Conservation (phyloP, 2,797 vertebrate genomes). For the Alauda arvensis region DNA sequence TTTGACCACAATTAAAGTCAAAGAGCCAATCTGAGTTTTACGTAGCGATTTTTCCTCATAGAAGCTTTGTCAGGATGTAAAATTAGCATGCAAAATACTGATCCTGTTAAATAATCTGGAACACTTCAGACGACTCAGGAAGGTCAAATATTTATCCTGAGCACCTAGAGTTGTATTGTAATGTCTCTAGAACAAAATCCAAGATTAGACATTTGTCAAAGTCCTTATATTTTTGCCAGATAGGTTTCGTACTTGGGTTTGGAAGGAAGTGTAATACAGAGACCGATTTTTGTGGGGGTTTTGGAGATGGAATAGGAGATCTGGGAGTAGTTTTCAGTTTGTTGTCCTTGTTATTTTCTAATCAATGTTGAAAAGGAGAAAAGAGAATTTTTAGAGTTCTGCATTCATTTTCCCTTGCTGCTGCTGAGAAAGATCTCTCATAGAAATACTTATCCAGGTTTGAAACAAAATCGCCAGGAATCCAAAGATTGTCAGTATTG, state of each 20-base stretch:
- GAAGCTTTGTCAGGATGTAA: not conserved
- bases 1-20: not conserved
- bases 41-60: not conserved
- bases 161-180: not conserved
- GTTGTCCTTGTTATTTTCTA: not conserved
- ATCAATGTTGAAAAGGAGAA: not conserved
- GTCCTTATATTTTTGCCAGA: not conserved
- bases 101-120: not conserved
- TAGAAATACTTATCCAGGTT: not conserved
- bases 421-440: not conserved
- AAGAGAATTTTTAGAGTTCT: not conserved
- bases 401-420: not conserved
- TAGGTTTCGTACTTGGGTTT: not conserved
- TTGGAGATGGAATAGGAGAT: not conserved
- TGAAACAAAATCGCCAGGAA: not conserved
- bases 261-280: not conserved
- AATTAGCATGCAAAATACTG: not conserved
- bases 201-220: not conserved
- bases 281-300: not conserved
- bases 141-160: not conserved
- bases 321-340: not conserved
- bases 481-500: accelerated
- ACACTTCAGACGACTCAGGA: not conserved
- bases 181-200: not conserved
- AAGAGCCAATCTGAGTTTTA: not conserved